A percentile compares a stretch with the other conserved stretches of the same genome.
These are phyloP conservation scores for Scaptodrosophila lebanonensis DNA, from an alignment of 1,140 invertebrate genomes.

Conservation along the genomic window DNA sequence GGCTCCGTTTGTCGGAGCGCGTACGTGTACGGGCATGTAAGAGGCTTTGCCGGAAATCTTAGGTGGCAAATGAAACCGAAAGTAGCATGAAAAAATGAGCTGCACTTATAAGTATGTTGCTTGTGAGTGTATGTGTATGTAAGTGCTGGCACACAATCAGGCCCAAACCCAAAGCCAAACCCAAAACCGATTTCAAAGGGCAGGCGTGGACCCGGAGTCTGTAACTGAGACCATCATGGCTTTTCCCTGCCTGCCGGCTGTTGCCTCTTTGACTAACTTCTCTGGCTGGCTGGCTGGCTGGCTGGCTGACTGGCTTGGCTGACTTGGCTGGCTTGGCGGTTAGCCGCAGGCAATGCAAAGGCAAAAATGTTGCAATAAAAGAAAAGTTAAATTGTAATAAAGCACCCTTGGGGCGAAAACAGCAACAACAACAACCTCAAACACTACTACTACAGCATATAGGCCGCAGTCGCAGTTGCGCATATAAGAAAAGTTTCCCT, in stretches of 20 bases:
- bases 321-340: constrained; percentile 34
- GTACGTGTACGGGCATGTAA: background rate
- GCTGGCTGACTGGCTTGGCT: constrained; percentile 13
- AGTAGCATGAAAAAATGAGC: constrained; percentile 42
- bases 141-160: constrained; percentile 48
- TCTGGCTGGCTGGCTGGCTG: constrained; percentile 6
- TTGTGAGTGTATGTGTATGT: constrained; percentile 8
- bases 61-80: constrained; percentile 27
- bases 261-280: constrained; percentile 4
- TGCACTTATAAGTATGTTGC: constrained; percentile 1
- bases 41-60: constrained; percentile 17
- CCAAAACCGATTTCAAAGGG: no score
- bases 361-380: constrained; percentile 66
- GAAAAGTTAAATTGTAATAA: constrained; percentile 76
- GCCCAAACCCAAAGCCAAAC: constrained; percentile 15
- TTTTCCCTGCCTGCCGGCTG: background rate
- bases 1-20: background rate
- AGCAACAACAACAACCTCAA: background rate
- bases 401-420: constrained; percentile 41
- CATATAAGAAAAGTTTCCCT: constrained; percentile 65
- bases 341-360: constrained; percentile 50
- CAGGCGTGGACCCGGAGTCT: constrained; percentile 12
- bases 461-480: constrained; percentile 48
- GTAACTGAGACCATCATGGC: constrained; percentile 35
- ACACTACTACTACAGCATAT: constrained; percentile 5